phyloP scores from a whole-genome alignment of 2,113 vertebrate genomes.

The Mystacornis crossleyi region DNA sequence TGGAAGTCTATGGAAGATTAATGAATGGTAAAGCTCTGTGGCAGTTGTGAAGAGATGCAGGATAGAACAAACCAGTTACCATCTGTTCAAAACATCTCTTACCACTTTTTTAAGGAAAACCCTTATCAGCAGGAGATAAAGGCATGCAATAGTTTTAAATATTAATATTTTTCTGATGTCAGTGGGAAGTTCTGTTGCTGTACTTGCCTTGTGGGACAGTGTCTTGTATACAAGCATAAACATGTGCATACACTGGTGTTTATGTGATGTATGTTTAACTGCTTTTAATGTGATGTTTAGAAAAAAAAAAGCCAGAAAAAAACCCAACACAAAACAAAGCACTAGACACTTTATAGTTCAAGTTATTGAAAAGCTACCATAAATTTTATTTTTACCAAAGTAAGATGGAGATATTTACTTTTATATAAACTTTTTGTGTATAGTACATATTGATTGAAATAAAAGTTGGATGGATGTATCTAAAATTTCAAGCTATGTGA shows the following conservation, averaged over 20 bases:
- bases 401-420: background rate
- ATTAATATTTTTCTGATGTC: conserved; percentile 76
- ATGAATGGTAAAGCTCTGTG: conserved; percentile 92
- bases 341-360: background rate
- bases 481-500: background rate
- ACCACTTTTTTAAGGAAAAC: conserved; percentile 91
- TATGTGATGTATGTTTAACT: background rate
- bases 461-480: background rate
- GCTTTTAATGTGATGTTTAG: background rate
- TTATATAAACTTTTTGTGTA: background rate
- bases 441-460: background rate
- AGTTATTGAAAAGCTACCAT: background rate
- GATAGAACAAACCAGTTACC: conserved; percentile 89
- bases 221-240: background rate
- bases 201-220: background rate
- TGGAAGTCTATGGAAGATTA: conserved; percentile 98
- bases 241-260: background rate
- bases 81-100: conserved; percentile 95
- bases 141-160: conserved; percentile 82
- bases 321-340: fast-evolving
- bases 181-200: conserved; percentile 34
- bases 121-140: conserved; percentile 88
- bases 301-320: background rate
- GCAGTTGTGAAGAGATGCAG: conserved; percentile 93
- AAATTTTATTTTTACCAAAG: background rate